A percentile compares a stretch with the other conserved stretches of the same genome.
These are phyloP conservation scores for Toxotes lorentzi DNA, from an alignment of 2,797 vertebrate species.

Conservation along the genomic window DNA sequence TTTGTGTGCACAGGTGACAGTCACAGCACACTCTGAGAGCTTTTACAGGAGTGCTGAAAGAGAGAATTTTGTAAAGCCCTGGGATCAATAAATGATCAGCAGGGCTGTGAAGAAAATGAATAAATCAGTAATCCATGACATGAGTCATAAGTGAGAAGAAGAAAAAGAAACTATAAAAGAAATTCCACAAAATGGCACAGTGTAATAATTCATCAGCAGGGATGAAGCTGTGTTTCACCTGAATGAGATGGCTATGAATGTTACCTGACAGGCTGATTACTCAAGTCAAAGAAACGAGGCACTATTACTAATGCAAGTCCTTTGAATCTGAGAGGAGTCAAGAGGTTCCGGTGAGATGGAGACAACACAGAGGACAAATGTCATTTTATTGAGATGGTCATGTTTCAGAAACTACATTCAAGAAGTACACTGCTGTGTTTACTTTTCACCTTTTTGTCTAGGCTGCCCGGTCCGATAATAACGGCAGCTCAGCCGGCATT, in stretches of 20 bases:
- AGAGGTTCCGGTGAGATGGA: slow-evolving; percentile 1
- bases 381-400: background rate
- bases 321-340: background rate
- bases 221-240: slow-evolving; percentile 23
- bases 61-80: slow-evolving; percentile 10
- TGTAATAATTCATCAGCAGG: slow-evolving; percentile 26
- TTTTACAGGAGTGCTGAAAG: slow-evolving; percentile 6
- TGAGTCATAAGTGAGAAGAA: slow-evolving; percentile 21
- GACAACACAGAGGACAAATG: background rate
- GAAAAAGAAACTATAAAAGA: background rate
- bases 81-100: slow-evolving; percentile 22
- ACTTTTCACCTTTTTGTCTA: background rate
- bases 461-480: background rate
- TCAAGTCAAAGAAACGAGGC: slow-evolving; percentile 14
- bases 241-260: slow-evolving; percentile 21
- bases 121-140: slow-evolving; percentile 27
- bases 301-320: slow-evolving; percentile 12
- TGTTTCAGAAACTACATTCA: background rate
- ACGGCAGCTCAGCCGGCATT: background rate
- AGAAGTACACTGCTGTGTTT: background rate
- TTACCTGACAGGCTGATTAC: background rate
- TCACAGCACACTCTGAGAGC: background rate
- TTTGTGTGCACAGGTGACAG: background rate
- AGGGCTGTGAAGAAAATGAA: slow-evolving; percentile 24
- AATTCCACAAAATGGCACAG: slow-evolving; percentile 33